These are phyloP conservation scores for Sebastes dallii DNA, from an alignment of 2,797 vertebrate genomes.

Conservation along the genomic window DNA sequence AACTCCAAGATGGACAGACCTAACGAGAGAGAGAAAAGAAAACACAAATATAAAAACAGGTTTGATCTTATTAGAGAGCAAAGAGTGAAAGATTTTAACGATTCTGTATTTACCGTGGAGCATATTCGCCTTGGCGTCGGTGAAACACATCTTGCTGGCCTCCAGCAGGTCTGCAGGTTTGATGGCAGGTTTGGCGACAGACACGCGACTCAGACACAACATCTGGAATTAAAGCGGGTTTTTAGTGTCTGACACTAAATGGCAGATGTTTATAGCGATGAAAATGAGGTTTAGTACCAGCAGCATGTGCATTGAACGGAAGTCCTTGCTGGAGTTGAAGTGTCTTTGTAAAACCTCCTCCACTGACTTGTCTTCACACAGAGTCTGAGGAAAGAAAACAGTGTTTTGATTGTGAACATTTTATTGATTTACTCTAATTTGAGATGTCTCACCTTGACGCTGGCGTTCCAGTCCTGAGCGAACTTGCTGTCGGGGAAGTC, in stretches of 20 bases:
- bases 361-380: conserved; percentile 85
- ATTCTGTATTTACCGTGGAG: conserved; percentile 86
- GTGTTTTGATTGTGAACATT: neutral
- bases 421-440: neutral
- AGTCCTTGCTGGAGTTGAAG: conserved; percentile 88
- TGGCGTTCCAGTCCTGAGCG: conserved; percentile 87
- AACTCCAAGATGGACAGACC: conserved; percentile 95
- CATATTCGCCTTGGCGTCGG: conserved; percentile 90
- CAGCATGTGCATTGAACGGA: conserved; percentile 87
- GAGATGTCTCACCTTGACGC: conserved; percentile 80
- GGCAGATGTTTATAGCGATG: neutral
- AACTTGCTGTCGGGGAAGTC: conserved; percentile 85
- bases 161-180: conserved; percentile 86
- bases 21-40: conserved; percentile 40
- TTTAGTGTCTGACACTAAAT: neutral
- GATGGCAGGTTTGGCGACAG: conserved; percentile 78
- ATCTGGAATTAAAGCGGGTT: conserved; percentile 76
- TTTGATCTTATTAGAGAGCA: fast-evolving
- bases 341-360: conserved; percentile 85
- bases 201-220: conserved; percentile 83
- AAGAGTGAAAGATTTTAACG: too few species aligned
- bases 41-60: neutral
- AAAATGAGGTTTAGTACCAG: conserved; percentile 76
- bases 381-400: conserved; percentile 69
- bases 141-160: conserved; percentile 80